Evolutionary conservation across 1,140 invertebrate genomes (phyloP).

Genomic region (Drosophila punjabiensis): DNA sequence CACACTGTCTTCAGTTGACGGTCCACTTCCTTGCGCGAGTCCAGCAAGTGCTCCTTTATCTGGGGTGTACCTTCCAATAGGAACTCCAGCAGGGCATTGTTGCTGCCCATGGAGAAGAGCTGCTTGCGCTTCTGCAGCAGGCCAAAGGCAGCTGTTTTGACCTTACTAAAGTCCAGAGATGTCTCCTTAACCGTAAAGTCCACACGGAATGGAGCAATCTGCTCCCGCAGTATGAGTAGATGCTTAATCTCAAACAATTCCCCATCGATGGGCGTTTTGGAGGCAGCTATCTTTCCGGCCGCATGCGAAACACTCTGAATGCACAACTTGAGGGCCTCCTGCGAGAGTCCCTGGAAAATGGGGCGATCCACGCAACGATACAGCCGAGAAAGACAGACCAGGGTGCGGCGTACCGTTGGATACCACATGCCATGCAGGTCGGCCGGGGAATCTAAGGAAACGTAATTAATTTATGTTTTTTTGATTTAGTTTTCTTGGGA

Average conservation of each 20-base stretch:
- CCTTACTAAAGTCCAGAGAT: constrained; percentile 95
- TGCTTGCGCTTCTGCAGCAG: constrained; percentile 94
- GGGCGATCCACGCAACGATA: constrained; percentile 97
- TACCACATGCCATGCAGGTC: constrained; percentile 99
- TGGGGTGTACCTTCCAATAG: constrained; percentile 95
- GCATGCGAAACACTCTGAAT: constrained; percentile 95
- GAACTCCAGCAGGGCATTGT: constrained; percentile 97
- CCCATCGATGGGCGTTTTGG: constrained; percentile 93
- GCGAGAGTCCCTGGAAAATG: constrained; percentile 98
- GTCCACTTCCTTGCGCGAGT: constrained; percentile 98
- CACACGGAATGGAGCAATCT: constrained; percentile 99
- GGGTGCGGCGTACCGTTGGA: constrained; percentile 96
- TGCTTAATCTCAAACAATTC: constrained; percentile 99
- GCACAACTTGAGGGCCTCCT: constrained; percentile 96
- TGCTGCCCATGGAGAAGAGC: constrained; percentile 94
- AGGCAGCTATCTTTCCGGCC: constrained; percentile 89
- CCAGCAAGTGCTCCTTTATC: constrained; percentile 95
- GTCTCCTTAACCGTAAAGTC: constrained; percentile 97
- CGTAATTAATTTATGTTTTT: not conserved
- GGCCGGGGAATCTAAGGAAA: constrained; percentile 91
- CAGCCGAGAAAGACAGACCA: constrained; percentile 97
- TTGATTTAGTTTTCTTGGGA: fast-evolving
- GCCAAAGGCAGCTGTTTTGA: constrained; percentile 94
- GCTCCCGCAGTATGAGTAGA: constrained; percentile 97
- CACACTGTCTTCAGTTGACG: constrained; percentile 96